Evolutionary conservation across 2,113 vertebrate species (phyloP).

Genomic region (Lamprologus sp.): DNA sequence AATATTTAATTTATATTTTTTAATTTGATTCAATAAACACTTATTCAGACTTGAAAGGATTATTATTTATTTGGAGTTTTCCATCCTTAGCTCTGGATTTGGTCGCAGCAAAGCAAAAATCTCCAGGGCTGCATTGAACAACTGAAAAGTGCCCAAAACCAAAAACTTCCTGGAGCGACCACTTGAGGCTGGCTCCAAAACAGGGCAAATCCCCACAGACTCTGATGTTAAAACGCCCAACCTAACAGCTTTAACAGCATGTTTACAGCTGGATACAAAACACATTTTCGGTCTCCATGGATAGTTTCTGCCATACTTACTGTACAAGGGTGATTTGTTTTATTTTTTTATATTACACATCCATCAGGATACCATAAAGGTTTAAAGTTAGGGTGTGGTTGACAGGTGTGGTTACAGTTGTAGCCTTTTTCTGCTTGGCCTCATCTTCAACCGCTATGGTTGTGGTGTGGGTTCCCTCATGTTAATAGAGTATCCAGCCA

Average conservation of each 20-base stretch:
- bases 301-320: neutral
- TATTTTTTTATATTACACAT: neutral
- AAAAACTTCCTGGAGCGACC: neutral
- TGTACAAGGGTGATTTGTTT: neutral
- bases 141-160: neutral
- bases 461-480: neutral
- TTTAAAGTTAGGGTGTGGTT: neutral
- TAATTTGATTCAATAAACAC: neutral
- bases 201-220: neutral
- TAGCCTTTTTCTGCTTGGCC: neutral
- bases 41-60: neutral
- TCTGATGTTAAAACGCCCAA: neutral
- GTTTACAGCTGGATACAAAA: neutral
- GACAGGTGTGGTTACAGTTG: neutral
- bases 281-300: neutral
- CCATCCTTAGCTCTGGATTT: neutral
- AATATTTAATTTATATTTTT: neutral
- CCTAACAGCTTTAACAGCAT: neutral
- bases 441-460: neutral
- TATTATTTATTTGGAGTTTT: neutral
- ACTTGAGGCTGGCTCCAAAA: neutral
- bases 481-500: neutral
- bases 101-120: neutral
- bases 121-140: neutral
- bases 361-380: neutral